Conservation (phyloP, 2,888 invertebrate species). For the Spialia ferax region DNA sequence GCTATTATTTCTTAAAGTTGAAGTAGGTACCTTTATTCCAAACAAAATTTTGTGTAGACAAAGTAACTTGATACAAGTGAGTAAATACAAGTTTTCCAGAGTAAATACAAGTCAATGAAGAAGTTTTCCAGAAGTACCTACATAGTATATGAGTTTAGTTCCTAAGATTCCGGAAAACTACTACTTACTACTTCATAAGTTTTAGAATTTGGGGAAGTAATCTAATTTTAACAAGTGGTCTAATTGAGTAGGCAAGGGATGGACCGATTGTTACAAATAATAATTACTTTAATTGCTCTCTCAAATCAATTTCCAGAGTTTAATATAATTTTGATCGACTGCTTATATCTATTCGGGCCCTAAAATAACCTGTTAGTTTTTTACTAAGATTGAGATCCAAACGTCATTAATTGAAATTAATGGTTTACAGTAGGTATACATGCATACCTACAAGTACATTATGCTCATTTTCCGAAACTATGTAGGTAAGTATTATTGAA, state of each 20-base stretch:
- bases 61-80: not conserved
- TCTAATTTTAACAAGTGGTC: slow-evolving; percentile 20
- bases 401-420: no score
- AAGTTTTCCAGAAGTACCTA: slow-evolving; percentile 12
- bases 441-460: no score
- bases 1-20: no score
- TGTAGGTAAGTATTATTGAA: not conserved
- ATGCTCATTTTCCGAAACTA: no score
- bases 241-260: slow-evolving; percentile 4
- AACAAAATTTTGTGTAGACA: not conserved
- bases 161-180: slow-evolving; percentile 11
- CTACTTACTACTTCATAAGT: slow-evolving; percentile 12
- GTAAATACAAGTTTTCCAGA: slow-evolving; percentile 13
- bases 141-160: slow-evolving; percentile 9
- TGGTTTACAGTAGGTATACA: no score
- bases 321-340: no score
- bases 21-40: no score
- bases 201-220: slow-evolving; percentile 6
- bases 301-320: not conserved
- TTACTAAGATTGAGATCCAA: no score
- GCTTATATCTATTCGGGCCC: no score
- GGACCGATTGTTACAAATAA: slow-evolving; percentile 4
- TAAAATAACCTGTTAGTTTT: no score
- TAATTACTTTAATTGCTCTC: not conserved
- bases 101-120: slow-evolving; percentile 16